These are phyloP conservation scores for Barbus barbus DNA, from an alignment of 2,113 vertebrate species.

Conservation along the genomic window DNA sequence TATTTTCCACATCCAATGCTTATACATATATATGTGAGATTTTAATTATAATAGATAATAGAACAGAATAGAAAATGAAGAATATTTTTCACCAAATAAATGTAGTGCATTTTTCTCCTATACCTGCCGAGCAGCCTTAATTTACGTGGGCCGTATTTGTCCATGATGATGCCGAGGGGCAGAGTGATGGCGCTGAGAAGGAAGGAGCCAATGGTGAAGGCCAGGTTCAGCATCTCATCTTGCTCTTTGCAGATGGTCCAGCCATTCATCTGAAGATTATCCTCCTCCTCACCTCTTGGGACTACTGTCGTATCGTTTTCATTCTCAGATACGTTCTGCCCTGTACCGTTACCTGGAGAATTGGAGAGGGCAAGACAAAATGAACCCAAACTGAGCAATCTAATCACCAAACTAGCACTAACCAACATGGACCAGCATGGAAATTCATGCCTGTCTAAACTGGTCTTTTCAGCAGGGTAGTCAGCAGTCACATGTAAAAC, in stretches of 20 bases:
- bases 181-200: conserved; percentile 94
- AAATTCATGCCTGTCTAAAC: not conserved
- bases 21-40: too few species aligned
- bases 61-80: too few species aligned
- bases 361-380: not conserved
- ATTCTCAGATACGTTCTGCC: conserved; percentile 58
- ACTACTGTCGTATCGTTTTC: not conserved
- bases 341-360: conserved; percentile 65
- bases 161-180: conserved; percentile 97
- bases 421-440: not conserved
- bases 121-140: conserved; percentile 94
- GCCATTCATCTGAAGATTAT: conserved; percentile 78
- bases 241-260: conserved; percentile 94
- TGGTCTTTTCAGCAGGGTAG: not conserved
- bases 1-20: too few species aligned
- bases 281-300: conserved; percentile 36
- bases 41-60: too few species aligned
- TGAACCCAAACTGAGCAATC: not conserved
- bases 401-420: not conserved
- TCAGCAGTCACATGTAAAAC: not conserved
- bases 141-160: conserved; percentile 95
- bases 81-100: not conserved
- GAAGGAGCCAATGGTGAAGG: conserved; percentile 97
- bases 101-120: conserved; percentile 39
- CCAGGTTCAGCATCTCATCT: conserved; percentile 96